These are phyloP conservation scores for Zelleria hepariella DNA, from an alignment of 2,888 invertebrate genomes.

Conservation along the genomic window DNA sequence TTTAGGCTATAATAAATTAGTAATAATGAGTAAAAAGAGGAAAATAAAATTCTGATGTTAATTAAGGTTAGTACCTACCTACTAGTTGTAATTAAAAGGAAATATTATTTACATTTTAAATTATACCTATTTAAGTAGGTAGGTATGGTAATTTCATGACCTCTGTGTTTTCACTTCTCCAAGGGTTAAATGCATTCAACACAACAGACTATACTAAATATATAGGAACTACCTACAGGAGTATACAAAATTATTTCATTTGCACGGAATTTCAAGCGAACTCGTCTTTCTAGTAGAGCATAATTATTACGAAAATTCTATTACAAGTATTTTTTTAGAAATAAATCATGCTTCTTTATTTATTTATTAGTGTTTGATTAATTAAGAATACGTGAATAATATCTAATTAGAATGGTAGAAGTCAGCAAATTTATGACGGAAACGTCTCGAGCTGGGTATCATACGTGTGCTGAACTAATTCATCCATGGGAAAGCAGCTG, in stretches of 20 bases:
- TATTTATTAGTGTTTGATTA: not conserved
- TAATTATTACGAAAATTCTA: too few relatives aligned
- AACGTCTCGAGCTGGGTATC: conserved; percentile 17
- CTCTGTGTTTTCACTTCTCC: not conserved
- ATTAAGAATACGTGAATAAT: not conserved
- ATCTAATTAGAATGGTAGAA: not conserved
- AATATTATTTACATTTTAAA: too few relatives aligned
- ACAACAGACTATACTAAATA: too few relatives aligned
- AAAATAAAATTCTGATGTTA: too few relatives aligned
- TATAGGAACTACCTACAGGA: too few relatives aligned
- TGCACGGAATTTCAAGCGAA: not conserved
- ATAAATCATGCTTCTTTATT: too few relatives aligned
- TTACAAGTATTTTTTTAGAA: too few relatives aligned
- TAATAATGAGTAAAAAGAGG: too few relatives aligned
- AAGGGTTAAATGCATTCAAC: not conserved
- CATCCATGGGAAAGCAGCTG: conserved; percentile 54
- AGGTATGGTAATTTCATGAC: not conserved
- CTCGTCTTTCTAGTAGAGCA: not conserved
- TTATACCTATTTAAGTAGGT: too few relatives aligned
- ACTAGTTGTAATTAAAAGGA: too few relatives aligned
- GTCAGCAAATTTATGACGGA: conserved; percentile 3
- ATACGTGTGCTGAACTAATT: conserved; percentile 34
- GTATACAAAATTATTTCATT: not conserved
- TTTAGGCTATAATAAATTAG: too few relatives aligned
- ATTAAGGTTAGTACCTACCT: too few relatives aligned